Evolutionary conservation across 2,113 vertebrate species (phyloP).

Genomic region (Callorhinus ursinus): DNA sequence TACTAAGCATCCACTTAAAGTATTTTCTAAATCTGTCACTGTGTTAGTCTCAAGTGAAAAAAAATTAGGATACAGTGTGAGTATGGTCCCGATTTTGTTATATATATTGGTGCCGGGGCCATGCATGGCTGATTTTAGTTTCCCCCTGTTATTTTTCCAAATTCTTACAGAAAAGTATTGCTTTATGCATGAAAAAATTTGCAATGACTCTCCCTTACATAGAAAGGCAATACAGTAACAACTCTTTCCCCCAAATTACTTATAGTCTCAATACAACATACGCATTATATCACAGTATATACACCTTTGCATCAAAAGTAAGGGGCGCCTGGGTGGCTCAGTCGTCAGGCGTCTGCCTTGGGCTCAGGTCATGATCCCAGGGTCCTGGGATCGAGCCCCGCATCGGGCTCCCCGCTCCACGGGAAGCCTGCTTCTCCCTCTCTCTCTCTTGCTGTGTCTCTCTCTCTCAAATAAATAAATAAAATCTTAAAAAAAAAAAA

Average conservation of each 20-base stretch:
- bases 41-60: background rate
- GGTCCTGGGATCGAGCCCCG: too few relatives aligned
- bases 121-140: background rate
- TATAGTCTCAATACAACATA: background rate
- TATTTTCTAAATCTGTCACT: background rate
- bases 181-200: background rate
- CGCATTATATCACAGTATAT: background rate
- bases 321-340: background rate
- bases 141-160: background rate
- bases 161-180: background rate
- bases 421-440: too few relatives aligned
- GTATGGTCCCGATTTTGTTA: background rate
- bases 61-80: background rate
- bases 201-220: background rate
- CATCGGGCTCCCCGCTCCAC: too few relatives aligned
- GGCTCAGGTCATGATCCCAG: too few relatives aligned
- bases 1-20: background rate
- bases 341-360: too few relatives aligned
- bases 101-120: background rate
- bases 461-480: too few relatives aligned
- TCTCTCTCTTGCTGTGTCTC: too few relatives aligned
- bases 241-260: background rate
- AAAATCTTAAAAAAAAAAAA: background rate
- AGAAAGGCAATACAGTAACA: background rate
- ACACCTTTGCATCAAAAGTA: slow-evolving; percentile 2